These are phyloP conservation scores for Sebastes iracundus DNA, from an alignment of 2,797 vertebrate species.

Conservation along the genomic window DNA sequence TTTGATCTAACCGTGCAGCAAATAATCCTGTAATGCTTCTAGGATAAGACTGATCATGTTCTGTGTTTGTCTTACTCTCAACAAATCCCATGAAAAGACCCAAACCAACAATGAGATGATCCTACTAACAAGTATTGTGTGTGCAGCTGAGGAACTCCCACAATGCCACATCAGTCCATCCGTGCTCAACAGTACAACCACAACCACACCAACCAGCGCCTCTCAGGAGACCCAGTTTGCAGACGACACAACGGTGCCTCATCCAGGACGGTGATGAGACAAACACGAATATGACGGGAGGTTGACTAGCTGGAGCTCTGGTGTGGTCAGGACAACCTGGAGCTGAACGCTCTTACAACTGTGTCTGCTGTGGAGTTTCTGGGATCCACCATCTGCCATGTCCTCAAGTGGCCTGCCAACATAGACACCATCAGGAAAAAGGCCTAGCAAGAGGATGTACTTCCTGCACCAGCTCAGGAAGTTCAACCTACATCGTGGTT, in stretches of 20 bases:
- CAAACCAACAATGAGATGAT: background rate
- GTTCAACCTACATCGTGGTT: background rate
- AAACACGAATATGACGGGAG: too few species aligned
- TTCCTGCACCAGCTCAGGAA: background rate
- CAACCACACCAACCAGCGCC: too few species aligned
- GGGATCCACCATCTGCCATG: background rate
- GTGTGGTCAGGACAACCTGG: too few species aligned
- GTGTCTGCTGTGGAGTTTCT: background rate
- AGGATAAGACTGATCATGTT: background rate
- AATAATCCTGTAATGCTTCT: background rate
- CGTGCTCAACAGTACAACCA: background rate
- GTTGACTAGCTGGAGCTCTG: fast-evolving
- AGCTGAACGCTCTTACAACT: too few species aligned
- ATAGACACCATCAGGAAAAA: background rate
- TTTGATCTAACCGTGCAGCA: background rate
- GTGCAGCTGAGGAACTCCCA: background rate
- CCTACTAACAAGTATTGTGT: background rate
- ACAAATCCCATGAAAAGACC: background rate
- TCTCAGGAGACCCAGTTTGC: too few species aligned
- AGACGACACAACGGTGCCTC: background rate
- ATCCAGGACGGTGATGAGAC: background rate
- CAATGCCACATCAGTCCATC: background rate
- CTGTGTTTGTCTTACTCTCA: background rate
- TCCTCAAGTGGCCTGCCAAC: background rate
- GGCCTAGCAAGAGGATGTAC: background rate